phyloP scores from a whole-genome alignment of 2,113 vertebrate species.

The Henicopernis longicauda region DNA sequence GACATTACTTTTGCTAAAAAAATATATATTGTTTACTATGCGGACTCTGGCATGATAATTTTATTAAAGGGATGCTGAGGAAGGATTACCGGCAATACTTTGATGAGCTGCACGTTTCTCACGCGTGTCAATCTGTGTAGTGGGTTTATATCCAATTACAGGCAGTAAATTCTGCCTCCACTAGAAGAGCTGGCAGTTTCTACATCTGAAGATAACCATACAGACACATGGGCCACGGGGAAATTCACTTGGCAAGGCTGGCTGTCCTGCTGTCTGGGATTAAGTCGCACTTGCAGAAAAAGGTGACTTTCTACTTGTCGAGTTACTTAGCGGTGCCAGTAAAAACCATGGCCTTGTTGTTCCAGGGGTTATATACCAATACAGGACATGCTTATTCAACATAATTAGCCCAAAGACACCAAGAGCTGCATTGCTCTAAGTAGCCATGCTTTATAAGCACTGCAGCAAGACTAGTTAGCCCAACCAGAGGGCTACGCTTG shows the following conservation, averaged over 20 bases:
- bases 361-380: neutral
- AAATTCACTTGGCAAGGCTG: neutral
- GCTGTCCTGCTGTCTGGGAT: neutral
- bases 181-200: neutral
- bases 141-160: neutral
- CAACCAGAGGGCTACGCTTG: neutral
- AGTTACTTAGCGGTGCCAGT: neutral
- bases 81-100: neutral
- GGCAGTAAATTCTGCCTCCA: neutral
- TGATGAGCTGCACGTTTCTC: neutral
- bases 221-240: rapidly evolving
- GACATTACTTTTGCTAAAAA: neutral
- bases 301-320: neutral
- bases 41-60: neutral
- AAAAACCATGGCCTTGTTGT: neutral
- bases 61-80: neutral
- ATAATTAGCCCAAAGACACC: neutral
- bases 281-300: neutral
- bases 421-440: neutral
- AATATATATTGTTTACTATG: neutral
- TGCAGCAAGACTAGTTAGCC: neutral
- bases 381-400: neutral
- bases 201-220: neutral
- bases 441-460: neutral
- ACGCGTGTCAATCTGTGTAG: rapidly evolving